Evolutionary conservation across 2,888 invertebrate species (phyloP).

Genomic region (Drosophila histrio): DNA sequence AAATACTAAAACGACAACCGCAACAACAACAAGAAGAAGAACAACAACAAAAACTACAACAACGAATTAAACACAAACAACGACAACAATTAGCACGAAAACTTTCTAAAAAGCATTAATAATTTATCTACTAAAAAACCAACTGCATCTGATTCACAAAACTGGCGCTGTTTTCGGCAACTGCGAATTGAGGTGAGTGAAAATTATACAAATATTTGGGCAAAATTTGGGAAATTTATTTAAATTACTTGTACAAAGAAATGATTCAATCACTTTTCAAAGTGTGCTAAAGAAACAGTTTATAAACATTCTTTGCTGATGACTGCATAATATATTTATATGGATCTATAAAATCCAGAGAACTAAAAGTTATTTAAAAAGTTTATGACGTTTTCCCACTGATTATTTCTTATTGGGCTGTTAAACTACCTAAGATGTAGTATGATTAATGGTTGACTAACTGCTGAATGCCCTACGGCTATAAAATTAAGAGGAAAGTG

Average conservation of each 20-base stretch:
- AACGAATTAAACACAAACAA: constrained; percentile 56
- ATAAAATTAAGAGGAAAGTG: neutral
- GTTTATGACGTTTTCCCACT: constrained; percentile 23
- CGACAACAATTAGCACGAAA: constrained; percentile 61
- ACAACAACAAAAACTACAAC: constrained; percentile 21
- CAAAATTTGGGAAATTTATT: neutral
- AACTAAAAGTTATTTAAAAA: constrained; percentile 11
- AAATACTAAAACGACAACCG: constrained; percentile 56
- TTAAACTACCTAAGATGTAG: constrained; percentile 34
- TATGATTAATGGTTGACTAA: constrained; percentile 24
- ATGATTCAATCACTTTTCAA: neutral
- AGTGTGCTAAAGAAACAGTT: neutral
- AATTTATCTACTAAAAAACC: constrained; percentile 29
- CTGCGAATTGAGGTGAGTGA: constrained; percentile 61
- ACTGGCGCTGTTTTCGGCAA: constrained; percentile 38
- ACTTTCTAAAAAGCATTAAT: constrained; percentile 48
- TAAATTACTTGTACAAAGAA: neutral
- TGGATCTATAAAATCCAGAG: constrained; percentile 8
- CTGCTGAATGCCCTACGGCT: constrained; percentile 17
- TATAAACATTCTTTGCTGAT: constrained; percentile 26
- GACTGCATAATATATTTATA: constrained; percentile 11
- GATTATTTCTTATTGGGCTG: constrained; percentile 1
- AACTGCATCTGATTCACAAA: constrained; percentile 41
- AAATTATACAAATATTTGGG: neutral
- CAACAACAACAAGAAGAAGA: constrained; percentile 46